A percentile compares a stretch with the other conserved stretches of the same genome.
Conservation (phyloP, 1,140 invertebrate species). For the Hesperophylax magnus region DNA sequence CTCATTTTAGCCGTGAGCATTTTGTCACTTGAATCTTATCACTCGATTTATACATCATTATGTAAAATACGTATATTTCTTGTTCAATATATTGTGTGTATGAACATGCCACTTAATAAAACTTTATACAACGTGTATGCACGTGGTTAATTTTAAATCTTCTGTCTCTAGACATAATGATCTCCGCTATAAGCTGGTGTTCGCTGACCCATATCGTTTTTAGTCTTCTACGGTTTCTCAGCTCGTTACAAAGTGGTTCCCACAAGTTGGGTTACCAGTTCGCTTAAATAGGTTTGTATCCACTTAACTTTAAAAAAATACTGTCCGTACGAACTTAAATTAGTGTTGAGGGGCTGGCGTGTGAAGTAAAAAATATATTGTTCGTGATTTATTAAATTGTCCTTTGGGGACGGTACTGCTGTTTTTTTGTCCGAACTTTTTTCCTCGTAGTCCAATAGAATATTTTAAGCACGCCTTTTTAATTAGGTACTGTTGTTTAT, state of each 20-base stretch:
- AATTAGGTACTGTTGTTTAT: no score
- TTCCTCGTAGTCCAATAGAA: no score
- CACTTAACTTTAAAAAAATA: constrained; percentile 23
- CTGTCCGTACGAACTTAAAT: not conserved
- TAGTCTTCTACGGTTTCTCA: constrained; percentile 5
- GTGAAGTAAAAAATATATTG: constrained; percentile 1
- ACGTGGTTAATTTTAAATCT: no score
- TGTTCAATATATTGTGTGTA: no score
- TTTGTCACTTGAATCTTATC: no score
- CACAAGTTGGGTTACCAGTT: not conserved
- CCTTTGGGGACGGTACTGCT: constrained; percentile 18
- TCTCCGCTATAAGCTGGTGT: not conserved
- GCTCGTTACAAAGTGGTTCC: constrained; percentile 14
- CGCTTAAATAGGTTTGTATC: constrained; percentile 21
- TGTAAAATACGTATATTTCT: no score
- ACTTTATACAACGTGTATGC: no score
- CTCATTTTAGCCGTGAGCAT: no score
- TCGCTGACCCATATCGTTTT: constrained; percentile 14
- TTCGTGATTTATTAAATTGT: constrained; percentile 17
- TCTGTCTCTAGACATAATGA: not conserved
- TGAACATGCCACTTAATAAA: no score
- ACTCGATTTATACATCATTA: no score
- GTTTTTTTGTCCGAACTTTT: not conserved
- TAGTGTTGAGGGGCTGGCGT: not conserved
- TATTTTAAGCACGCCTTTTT: no score